phyloP scores from a whole-genome alignment of 1,140 invertebrate species.

The Cheumatopsyche charites region DNA sequence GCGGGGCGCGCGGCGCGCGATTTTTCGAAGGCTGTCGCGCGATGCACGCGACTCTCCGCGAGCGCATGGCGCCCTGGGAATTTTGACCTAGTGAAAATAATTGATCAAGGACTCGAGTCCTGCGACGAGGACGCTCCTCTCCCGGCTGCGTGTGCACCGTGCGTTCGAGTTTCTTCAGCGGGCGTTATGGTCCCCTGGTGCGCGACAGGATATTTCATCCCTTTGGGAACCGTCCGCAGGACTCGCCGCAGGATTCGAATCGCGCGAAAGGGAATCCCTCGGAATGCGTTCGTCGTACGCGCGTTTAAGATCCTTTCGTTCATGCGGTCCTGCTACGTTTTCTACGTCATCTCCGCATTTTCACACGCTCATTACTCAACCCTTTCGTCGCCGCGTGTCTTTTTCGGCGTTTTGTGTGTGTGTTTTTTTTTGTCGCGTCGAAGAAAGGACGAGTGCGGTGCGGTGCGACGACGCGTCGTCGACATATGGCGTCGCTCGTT shows the following conservation, averaged over 20 bases:
- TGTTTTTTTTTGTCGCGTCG: background rate
- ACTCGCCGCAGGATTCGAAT: constrained; percentile 12
- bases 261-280: background rate
- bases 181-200: constrained; percentile 57
- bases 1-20: background rate
- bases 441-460: background rate
- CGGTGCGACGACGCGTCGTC: background rate
- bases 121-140: constrained; percentile 13
- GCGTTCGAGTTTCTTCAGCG: constrained; percentile 55
- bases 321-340: constrained; percentile 42
- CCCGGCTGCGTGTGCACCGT: constrained; percentile 49
- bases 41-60: constrained; percentile 2
- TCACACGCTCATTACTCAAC: constrained; percentile 48
- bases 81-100: constrained; percentile 50
- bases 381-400: constrained; percentile 32
- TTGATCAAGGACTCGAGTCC: constrained; percentile 45
- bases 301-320: background rate
- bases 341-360: constrained; percentile 48
- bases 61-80: constrained; percentile 41
- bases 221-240: constrained; percentile 58
- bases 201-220: constrained; percentile 63
- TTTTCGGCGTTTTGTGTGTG: background rate
- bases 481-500: constrained; percentile 19
- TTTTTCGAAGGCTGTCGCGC: constrained; percentile 10
- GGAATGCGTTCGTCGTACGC: too few species aligned